Percentiles rank a stretch among this genome's conserved stretches.
phyloP scores from a whole-genome alignment of 2,797 vertebrate species.

The Graptemys geographica region DNA sequence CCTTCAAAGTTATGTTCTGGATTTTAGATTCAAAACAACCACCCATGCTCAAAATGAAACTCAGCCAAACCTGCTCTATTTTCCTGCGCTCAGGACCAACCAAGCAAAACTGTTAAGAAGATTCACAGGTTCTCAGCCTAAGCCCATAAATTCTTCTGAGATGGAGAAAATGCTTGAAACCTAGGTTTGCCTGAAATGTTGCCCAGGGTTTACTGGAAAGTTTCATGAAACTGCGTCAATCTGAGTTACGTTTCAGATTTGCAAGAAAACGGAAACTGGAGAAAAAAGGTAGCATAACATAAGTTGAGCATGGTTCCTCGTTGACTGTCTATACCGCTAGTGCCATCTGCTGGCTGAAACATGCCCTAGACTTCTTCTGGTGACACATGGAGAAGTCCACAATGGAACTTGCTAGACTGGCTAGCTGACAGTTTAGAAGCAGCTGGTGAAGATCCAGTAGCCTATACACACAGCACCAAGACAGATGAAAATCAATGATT shows the following conservation, averaged over 20 bases:
- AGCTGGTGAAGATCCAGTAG: not conserved
- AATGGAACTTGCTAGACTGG: not conserved
- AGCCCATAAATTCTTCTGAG: rapidly evolving
- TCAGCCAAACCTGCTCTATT: not conserved
- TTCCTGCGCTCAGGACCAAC: not conserved
- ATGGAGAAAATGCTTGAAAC: not conserved
- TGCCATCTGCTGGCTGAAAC: constrained; percentile 51
- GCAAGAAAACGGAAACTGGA: rapidly evolving
- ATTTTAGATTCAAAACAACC: rapidly evolving
- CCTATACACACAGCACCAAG: not conserved
- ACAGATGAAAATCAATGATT: not conserved
- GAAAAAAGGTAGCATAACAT: no score
- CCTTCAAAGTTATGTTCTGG: not conserved
- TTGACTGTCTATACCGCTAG: not conserved
- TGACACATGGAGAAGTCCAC: not conserved
- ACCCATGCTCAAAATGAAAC: rapidly evolving
- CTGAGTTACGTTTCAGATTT: rapidly evolving
- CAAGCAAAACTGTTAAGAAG: not conserved
- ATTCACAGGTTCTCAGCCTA: rapidly evolving
- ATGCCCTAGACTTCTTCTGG: not conserved
- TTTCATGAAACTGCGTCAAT: not conserved
- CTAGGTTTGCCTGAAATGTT: rapidly evolving
- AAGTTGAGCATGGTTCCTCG: not conserved
- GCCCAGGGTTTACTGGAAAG: rapidly evolving
- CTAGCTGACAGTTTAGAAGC: rapidly evolving